Percentiles rank a stretch among this genome's conserved stretches.
Conservation (phyloP, 2,888 invertebrate genomes). For the Meganola albula region DNA sequence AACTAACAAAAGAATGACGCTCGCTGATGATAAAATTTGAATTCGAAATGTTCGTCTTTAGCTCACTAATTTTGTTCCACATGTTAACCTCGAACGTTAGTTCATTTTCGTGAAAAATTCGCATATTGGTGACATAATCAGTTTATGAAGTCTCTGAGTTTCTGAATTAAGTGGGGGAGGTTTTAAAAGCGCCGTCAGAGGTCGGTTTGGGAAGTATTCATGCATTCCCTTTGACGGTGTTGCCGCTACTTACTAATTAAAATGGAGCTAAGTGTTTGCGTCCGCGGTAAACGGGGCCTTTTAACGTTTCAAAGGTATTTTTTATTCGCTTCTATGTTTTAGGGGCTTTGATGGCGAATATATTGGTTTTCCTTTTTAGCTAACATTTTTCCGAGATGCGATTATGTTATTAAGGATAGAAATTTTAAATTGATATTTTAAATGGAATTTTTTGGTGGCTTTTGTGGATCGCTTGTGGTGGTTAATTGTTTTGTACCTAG, state of each 20-base stretch:
- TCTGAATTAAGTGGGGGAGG: constrained; percentile 63
- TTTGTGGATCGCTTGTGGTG: constrained; percentile 11
- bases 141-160: constrained; percentile 71
- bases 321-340: constrained; percentile 58
- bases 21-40: too few species aligned
- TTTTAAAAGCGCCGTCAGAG: constrained; percentile 72
- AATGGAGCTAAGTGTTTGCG: constrained; percentile 75
- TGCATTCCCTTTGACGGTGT: constrained; percentile 77
- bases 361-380: constrained; percentile 64
- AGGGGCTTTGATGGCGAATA: constrained; percentile 62
- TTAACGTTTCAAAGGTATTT: constrained; percentile 73
- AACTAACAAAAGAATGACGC: too few species aligned
- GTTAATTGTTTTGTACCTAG: too few species aligned
- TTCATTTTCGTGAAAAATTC: constrained; percentile 54
- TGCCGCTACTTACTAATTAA: constrained; percentile 76
- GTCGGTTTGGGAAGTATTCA: constrained; percentile 71
- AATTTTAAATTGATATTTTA: constrained; percentile 32
- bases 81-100: constrained; percentile 35
- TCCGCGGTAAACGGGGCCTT: constrained; percentile 75
- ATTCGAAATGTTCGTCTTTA: constrained; percentile 18
- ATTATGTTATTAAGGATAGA: constrained; percentile 51
- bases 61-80: constrained; percentile 25
- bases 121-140: constrained; percentile 69
- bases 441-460: constrained; percentile 13
- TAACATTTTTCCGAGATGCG: constrained; percentile 55